phyloP scores from a whole-genome alignment of 2,113 vertebrate genomes.

The Heterochromis multidens region DNA sequence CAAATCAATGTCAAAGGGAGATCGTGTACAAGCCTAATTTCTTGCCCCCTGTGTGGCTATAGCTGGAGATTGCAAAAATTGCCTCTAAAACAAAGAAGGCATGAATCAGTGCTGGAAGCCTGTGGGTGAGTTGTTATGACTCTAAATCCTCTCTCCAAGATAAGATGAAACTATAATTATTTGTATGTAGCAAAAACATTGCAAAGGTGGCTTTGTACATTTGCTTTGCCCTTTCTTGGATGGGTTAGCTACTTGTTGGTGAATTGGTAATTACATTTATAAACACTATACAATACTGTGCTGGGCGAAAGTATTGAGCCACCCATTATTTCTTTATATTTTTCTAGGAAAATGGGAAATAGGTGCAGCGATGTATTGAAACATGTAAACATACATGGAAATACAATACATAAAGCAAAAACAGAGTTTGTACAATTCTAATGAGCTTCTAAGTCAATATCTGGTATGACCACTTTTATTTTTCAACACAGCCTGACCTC shows the following conservation, averaged over 20 bases:
- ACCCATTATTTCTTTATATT: background rate
- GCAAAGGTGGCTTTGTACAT: background rate
- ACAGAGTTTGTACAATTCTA: too few relatives aligned
- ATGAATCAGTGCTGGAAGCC: background rate
- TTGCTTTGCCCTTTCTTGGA: background rate
- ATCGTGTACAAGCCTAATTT: constrained; percentile 40
- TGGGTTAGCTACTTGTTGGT: background rate
- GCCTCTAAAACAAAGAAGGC: background rate
- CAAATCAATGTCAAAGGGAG: constrained; percentile 53
- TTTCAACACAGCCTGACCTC: background rate
- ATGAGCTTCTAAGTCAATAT: background rate
- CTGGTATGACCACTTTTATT: background rate
- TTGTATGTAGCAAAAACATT: background rate
- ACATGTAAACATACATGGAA: background rate
- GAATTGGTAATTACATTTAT: background rate
- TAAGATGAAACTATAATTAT: background rate
- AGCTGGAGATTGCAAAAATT: background rate
- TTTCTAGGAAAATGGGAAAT: background rate
- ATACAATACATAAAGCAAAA: background rate
- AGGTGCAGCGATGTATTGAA: background rate
- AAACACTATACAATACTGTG: background rate
- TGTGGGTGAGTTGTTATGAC: background rate
- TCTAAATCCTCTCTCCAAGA: background rate
- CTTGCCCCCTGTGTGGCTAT: constrained; percentile 4
- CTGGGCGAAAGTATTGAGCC: background rate